A percentile compares a stretch with the other conserved stretches of the same genome.
phyloP scores from a whole-genome alignment of 2,797 vertebrate genomes.

The Simalia tracyae region DNA sequence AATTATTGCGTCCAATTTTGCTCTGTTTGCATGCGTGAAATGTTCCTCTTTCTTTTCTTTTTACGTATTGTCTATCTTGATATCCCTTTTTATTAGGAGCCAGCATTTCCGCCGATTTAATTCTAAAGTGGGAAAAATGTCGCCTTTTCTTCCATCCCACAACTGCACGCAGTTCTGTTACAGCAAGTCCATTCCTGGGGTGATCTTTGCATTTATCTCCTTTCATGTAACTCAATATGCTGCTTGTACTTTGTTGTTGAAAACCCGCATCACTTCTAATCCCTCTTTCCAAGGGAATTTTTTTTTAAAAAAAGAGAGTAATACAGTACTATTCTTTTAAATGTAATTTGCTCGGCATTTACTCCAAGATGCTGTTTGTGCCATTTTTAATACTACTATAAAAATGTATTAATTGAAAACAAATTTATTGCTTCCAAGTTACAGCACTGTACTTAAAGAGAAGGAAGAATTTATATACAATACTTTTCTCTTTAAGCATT shows the following conservation, averaged over 20 bases:
- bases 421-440: background rate
- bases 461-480: background rate
- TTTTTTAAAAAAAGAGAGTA: background rate
- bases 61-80: background rate
- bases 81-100: background rate
- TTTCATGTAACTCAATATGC: background rate
- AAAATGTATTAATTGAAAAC: background rate
- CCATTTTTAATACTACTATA: no score
- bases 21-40: background rate
- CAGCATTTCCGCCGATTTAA: background rate
- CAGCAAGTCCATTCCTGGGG: background rate
- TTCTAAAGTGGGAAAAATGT: background rate
- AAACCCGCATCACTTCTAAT: background rate
- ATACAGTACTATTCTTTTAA: background rate
- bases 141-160: background rate
- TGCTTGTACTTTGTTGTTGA: background rate
- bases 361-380: background rate
- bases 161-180: background rate
- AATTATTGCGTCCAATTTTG: conserved; percentile 32
- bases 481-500: background rate
- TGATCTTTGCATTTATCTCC: background rate
- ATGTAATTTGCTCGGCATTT: background rate
- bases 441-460: background rate
- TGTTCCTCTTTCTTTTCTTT: background rate
- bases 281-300: background rate